These are phyloP conservation scores for Drosophila nasuta DNA, from an alignment of 1,140 invertebrate genomes.

Conservation along the genomic window DNA sequence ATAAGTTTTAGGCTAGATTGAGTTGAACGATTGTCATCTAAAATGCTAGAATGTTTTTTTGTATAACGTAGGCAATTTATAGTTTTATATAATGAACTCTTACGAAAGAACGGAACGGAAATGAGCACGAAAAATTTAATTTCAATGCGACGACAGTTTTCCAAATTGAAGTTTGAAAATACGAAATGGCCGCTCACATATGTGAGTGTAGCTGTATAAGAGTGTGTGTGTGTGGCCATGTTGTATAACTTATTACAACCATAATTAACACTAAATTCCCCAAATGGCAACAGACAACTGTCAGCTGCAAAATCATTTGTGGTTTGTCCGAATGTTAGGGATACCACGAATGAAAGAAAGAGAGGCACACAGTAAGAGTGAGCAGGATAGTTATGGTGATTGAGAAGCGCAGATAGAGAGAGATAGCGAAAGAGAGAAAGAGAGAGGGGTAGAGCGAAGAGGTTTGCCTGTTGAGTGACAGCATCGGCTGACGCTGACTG, in stretches of 20 bases:
- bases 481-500: slow-evolving; percentile 46
- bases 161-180: slow-evolving; percentile 18
- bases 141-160: slow-evolving; percentile 16
- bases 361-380: neutral
- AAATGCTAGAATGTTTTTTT: neutral
- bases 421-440: neutral
- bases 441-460: neutral
- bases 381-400: neutral
- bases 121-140: slow-evolving; percentile 12
- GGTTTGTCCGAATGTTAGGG: slow-evolving; percentile 41
- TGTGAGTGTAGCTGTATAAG: neutral
- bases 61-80: neutral
- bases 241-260: slow-evolving; percentile 75
- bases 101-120: neutral
- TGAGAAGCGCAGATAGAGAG: slow-evolving; percentile 1
- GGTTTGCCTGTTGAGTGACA: slow-evolving; percentile 44
- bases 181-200: neutral
- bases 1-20: too few species aligned
- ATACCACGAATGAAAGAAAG: neutral
- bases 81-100: neutral
- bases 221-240: slow-evolving; percentile 33
- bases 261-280: slow-evolving; percentile 80
- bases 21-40: neutral
- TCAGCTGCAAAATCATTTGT: slow-evolving; percentile 76
- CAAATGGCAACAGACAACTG: slow-evolving; percentile 73